These are phyloP conservation scores for Drosophila prolongata DNA, from an alignment of 2,888 invertebrate genomes.

Conservation along the genomic window DNA sequence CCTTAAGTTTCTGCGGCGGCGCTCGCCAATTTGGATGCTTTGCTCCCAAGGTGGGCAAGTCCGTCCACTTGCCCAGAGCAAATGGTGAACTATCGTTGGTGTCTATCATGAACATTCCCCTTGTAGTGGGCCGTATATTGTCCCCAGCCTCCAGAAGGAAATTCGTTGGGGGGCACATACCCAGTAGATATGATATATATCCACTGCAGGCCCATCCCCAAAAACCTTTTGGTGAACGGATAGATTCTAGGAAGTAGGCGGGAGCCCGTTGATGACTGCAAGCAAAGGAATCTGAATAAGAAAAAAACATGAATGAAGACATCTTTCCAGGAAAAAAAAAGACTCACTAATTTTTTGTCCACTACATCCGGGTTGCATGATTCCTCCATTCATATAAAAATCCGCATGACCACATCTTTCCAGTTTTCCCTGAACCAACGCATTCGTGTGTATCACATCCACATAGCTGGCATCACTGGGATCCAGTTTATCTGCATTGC, in stretches of 20 bases:
- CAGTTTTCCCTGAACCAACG: constrained; percentile 88
- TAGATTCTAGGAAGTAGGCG: constrained; percentile 88
- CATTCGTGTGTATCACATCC: constrained; percentile 90
- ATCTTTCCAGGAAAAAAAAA: too few relatives aligned
- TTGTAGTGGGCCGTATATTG: constrained; percentile 80
- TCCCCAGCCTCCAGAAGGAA: constrained; percentile 85
- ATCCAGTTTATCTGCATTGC: constrained; percentile 86
- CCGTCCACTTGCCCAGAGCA: constrained; percentile 87
- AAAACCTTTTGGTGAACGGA: constrained; percentile 87
- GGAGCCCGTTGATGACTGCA: constrained; percentile 88
- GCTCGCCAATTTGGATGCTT: constrained; percentile 50
- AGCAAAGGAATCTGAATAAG: constrained; percentile 86
- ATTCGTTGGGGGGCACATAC: constrained; percentile 86
- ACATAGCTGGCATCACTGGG: constrained; percentile 88
- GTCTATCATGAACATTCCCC: constrained; percentile 86
- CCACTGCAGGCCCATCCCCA: constrained; percentile 88
- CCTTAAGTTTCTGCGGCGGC: constrained; percentile 34
- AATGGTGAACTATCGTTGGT: constrained; percentile 86
- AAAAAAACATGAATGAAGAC: fast-evolving
- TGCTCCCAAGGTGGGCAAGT: constrained; percentile 78
- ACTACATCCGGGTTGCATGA: constrained; percentile 88
- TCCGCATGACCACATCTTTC: constrained; percentile 89
- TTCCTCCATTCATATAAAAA: constrained; percentile 90
- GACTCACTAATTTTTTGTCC: constrained; percentile 84
- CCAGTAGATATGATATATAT: constrained; percentile 86